Evolutionary conservation across 2,888 invertebrate species (phyloP).

Genomic region (Ariolimax columbianus): DNA sequence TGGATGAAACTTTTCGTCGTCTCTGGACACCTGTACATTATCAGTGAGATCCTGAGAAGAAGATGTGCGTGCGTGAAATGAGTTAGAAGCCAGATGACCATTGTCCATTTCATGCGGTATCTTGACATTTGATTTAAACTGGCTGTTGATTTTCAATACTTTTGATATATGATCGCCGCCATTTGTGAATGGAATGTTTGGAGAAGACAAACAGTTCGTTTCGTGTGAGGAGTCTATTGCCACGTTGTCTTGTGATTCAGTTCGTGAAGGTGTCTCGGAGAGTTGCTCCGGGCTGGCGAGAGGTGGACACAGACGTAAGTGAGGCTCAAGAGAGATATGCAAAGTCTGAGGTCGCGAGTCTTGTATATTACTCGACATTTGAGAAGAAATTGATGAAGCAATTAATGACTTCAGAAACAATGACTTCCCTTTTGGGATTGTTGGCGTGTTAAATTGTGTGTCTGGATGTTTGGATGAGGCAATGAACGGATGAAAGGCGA

Average conservation of each 20-base stretch:
- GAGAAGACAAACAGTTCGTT: no score
- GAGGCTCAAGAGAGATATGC: neutral
- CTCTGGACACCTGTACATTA: neutral
- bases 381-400: neutral
- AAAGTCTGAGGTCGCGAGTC: neutral
- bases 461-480: neutral
- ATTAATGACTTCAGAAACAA: neutral
- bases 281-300: constrained; percentile 9
- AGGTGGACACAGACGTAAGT: neutral
- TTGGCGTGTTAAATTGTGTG: neutral
- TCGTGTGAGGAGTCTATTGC: neutral
- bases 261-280: neutral
- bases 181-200: neutral
- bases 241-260: neutral
- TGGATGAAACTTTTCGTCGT: neutral
- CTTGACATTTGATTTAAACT: neutral
- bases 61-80: neutral
- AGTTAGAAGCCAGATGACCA: neutral
- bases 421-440: neutral
- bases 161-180: neutral
- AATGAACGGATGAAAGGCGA: no score
- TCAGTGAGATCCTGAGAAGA: neutral
- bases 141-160: neutral
- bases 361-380: no score
- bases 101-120: neutral